Percentiles rank a stretch among this genome's conserved stretches.
Evolutionary conservation across 2,797 vertebrate species (phyloP).

Genomic region (Acestrorhynchus altus): DNA sequence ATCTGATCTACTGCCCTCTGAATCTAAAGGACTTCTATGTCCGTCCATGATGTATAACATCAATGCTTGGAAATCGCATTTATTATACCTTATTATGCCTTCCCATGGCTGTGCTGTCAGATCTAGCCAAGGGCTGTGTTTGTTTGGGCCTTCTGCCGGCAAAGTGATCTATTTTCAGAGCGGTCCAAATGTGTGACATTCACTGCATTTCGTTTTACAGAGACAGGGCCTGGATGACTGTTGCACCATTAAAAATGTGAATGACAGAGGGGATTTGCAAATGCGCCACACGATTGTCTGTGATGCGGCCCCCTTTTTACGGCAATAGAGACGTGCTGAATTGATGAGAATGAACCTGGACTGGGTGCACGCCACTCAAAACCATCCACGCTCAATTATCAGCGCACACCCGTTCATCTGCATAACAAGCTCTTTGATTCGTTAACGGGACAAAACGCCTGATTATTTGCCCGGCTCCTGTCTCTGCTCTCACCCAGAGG

Average conservation of each 20-base stretch:
- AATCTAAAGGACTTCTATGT: no score
- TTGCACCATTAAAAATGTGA: neutral
- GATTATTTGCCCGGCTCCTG: constrained; percentile 44
- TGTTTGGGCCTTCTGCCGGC: neutral
- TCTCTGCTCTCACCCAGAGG: constrained; percentile 26
- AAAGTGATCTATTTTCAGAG: neutral
- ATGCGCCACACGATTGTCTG: neutral
- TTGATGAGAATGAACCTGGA: constrained; percentile 19
- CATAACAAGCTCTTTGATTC: constrained; percentile 39
- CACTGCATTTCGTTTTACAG: neutral
- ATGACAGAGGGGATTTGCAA: neutral
- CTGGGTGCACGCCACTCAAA: constrained; percentile 14
- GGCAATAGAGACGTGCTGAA: constrained; percentile 3
- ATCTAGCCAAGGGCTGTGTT: neutral
- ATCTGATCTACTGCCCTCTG: no score
- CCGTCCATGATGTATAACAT: neutral
- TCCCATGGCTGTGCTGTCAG: no score
- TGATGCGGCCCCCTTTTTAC: neutral
- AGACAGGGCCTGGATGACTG: neutral
- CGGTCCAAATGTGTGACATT: neutral
- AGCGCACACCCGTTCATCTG: constrained; percentile 33
- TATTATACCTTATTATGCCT: neutral
- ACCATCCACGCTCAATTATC: constrained; percentile 27
- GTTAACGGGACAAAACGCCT: constrained; percentile 36
- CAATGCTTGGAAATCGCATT: neutral